A percentile compares a stretch with the other conserved stretches of the same genome.
These are phyloP conservation scores for Apostichopus parvimensis DNA, from an alignment of 35 echinoderm and acorn worm species.

Conservation along the genomic window DNA sequence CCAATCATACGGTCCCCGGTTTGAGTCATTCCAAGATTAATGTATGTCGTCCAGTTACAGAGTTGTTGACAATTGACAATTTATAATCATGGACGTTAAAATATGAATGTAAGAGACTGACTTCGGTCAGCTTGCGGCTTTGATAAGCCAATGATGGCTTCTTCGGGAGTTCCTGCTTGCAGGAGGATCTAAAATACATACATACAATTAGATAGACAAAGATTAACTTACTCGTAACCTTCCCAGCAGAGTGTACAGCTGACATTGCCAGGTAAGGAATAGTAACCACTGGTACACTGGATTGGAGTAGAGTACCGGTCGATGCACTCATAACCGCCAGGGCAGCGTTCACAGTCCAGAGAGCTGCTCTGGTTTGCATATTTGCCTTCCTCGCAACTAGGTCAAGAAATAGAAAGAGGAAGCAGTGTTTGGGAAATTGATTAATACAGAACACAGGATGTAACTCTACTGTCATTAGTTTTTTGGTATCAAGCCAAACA, in stretches of 20 bases:
- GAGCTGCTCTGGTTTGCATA: conserved; percentile 66
- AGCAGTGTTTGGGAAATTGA: background rate
- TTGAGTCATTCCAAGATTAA: too few relatives aligned
- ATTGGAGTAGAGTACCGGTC: conserved; percentile 77
- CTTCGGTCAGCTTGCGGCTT: too few relatives aligned
- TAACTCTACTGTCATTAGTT: too few relatives aligned
- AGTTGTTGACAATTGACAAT: too few relatives aligned
- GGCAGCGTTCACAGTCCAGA: conserved; percentile 59
- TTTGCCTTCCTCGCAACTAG: conserved; percentile 87
- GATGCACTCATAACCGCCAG: conserved; percentile 73
- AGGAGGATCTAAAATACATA: too few relatives aligned
- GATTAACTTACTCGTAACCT: conserved; percentile 71
- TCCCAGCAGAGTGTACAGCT: conserved; percentile 78
- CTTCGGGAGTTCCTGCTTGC: too few relatives aligned
- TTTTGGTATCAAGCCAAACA: background rate
- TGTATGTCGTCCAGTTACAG: too few relatives aligned
- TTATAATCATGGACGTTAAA: too few relatives aligned
- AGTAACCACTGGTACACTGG: conserved; percentile 63
- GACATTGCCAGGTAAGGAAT: conserved; percentile 72
- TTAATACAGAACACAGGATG: background rate
- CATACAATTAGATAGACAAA: background rate
- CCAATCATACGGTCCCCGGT: too few relatives aligned
- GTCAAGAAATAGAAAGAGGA: conserved; percentile 15
- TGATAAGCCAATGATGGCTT: too few relatives aligned
- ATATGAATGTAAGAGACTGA: too few relatives aligned